Percentiles rank a stretch among this genome's conserved stretches.
These are phyloP conservation scores for Drosophila repletoides DNA, from an alignment of 1,140 invertebrate species.

Conservation along the genomic window DNA sequence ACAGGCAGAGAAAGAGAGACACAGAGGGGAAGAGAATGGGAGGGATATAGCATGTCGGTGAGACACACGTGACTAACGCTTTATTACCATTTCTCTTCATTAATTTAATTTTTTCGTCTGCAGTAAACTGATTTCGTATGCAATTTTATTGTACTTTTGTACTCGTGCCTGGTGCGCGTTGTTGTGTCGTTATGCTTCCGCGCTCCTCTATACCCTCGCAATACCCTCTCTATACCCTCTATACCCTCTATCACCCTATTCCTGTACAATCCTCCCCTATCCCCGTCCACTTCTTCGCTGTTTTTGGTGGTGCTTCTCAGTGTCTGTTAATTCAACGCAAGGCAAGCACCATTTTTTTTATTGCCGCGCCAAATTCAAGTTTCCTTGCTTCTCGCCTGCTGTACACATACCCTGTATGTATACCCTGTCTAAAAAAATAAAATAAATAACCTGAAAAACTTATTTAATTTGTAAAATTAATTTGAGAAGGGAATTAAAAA, in stretches of 20 bases:
- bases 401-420: no score
- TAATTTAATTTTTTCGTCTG: constrained; percentile 80
- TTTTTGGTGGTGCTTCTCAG: constrained; percentile 39
- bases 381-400: constrained; percentile 46
- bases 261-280: not conserved
- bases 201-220: constrained; percentile 1
- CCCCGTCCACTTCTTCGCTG: not conserved
- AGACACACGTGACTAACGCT: constrained; percentile 74
- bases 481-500: no score
- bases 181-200: constrained; percentile 63
- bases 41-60: constrained; percentile 20
- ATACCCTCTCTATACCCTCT: not conserved
- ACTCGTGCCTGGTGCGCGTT: constrained; percentile 76
- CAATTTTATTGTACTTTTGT: constrained; percentile 79
- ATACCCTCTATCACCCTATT: not conserved
- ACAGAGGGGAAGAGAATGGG: not conserved
- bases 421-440: no score
- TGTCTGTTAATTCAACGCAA: constrained; percentile 49
- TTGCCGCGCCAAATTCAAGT: constrained; percentile 76
- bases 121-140: constrained; percentile 79
- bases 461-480: no score
- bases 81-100: constrained; percentile 80
- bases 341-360: constrained; percentile 63
- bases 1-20: not conserved
- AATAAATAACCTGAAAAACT: no score